A percentile compares a stretch with the other conserved stretches of the same genome.
Conservation (phyloP, 2,113 vertebrate genomes). For the Oplegnathus fasciatus region DNA sequence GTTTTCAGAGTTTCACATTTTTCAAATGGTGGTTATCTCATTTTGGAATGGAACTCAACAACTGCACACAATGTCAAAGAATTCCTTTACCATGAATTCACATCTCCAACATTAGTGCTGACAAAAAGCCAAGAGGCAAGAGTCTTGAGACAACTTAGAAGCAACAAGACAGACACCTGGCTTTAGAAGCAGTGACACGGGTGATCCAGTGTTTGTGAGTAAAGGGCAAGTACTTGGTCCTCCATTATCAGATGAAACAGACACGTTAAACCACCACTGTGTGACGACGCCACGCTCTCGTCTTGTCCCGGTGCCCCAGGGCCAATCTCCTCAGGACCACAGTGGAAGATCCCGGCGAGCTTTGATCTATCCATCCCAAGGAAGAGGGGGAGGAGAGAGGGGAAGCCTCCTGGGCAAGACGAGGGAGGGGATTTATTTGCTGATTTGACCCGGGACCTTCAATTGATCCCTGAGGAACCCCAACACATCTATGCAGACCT, state of each 20-base stretch:
- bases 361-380: slow-evolving; percentile 39
- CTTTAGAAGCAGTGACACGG: slow-evolving; percentile 13
- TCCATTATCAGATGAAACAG: slow-evolving; percentile 35
- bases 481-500: slow-evolving; percentile 6
- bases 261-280: slow-evolving; percentile 86
- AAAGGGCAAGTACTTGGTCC: slow-evolving; percentile 17
- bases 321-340: slow-evolving; percentile 86
- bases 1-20: not conserved
- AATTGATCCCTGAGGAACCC: slow-evolving; percentile 38
- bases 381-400: slow-evolving; percentile 37
- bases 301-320: slow-evolving; percentile 84
- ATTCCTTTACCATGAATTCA: not conserved
- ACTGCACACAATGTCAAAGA: not conserved
- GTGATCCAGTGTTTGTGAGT: slow-evolving; percentile 24
- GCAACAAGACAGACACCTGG: not conserved
- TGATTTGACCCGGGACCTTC: slow-evolving; percentile 28
- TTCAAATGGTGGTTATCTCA: not conserved
- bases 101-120: not conserved
- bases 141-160: not conserved
- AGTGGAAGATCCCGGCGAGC: slow-evolving; percentile 72
- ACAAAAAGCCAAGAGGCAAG: not conserved
- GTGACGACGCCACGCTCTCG: slow-evolving; percentile 89
- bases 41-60: slow-evolving; percentile 38
- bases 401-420: slow-evolving; percentile 28
- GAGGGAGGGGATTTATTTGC: slow-evolving; percentile 41